Conservation (phyloP, 37 sponge, comb jelly and placozoan species). For the Halichondria panicea region DNA sequence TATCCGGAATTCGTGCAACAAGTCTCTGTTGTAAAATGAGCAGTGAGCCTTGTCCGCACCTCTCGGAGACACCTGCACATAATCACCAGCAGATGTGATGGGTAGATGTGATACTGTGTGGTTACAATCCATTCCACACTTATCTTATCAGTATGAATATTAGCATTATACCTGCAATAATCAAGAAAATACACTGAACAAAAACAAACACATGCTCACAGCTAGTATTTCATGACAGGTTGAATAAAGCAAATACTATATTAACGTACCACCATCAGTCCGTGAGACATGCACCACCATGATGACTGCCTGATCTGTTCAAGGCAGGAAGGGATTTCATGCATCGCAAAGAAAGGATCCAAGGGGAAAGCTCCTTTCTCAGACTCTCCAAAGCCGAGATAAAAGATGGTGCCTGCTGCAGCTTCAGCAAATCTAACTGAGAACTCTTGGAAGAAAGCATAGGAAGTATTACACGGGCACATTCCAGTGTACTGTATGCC, state of each 20-base stretch:
- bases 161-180: no score
- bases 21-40: background rate
- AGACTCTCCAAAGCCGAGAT: background rate
- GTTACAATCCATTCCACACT: no score
- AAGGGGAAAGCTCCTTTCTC: background rate
- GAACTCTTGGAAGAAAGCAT: background rate
- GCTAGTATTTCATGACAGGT: no score
- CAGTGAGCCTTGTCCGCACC: background rate
- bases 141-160: no score
- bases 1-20: background rate
- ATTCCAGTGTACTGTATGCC: background rate
- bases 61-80: no score
- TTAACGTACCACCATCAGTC: no score
- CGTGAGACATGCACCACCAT: no score
- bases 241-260: no score
- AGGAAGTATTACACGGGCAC: background rate
- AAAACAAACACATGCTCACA: no score
- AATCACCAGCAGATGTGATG: no score
- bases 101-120: no score
- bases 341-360: background rate
- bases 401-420: background rate
- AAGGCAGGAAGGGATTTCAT: constrained; percentile 8
- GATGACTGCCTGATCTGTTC: constrained; percentile 1
- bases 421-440: background rate
- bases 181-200: no score